A percentile compares a stretch with the other conserved stretches of the same genome.
These are phyloP conservation scores for Eolophus roseicapilla DNA, from an alignment of 2,113 vertebrate species.

Conservation along the genomic window DNA sequence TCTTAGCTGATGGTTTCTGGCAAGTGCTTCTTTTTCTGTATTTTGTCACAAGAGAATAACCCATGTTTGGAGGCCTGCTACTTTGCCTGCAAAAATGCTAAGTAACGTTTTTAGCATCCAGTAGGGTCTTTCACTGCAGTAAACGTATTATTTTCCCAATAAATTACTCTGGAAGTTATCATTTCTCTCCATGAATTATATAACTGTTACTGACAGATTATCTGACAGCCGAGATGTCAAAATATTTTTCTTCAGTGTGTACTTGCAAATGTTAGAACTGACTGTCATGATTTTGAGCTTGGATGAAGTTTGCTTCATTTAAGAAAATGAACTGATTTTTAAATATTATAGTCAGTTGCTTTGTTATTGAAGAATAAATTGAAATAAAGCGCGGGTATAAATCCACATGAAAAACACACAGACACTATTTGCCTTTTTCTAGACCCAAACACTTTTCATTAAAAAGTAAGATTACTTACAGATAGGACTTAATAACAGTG, in stretches of 20 bases:
- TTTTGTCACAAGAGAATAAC: neutral
- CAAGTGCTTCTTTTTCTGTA: neutral
- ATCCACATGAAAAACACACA: neutral
- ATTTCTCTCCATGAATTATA: conserved; percentile 22
- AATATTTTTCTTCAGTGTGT: conserved; percentile 62
- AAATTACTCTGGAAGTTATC: conserved; percentile 44
- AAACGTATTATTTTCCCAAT: conserved; percentile 34
- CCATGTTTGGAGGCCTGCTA: neutral
- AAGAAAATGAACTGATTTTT: conserved; percentile 1
- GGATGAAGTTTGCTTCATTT: conserved; percentile 46
- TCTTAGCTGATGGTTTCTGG: neutral
- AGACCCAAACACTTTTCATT: neutral
- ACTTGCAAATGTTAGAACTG: conserved; percentile 36
- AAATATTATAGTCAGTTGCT: neutral
- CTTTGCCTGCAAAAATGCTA: neutral
- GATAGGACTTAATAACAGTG: neutral
- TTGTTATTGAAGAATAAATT: neutral
- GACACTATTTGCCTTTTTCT: neutral
- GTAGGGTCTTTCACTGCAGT: neutral
- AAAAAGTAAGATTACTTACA: neutral
- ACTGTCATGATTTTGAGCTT: conserved; percentile 51
- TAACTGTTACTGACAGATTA: conserved; percentile 47
- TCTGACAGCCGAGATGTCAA: conserved; percentile 49
- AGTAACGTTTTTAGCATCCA: neutral
- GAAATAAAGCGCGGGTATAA: neutral